A percentile compares a stretch with the other conserved stretches of the same genome.
These are phyloP conservation scores for Megaceryle torquata DNA, from an alignment of 2,113 vertebrate species.

Conservation along the genomic window DNA sequence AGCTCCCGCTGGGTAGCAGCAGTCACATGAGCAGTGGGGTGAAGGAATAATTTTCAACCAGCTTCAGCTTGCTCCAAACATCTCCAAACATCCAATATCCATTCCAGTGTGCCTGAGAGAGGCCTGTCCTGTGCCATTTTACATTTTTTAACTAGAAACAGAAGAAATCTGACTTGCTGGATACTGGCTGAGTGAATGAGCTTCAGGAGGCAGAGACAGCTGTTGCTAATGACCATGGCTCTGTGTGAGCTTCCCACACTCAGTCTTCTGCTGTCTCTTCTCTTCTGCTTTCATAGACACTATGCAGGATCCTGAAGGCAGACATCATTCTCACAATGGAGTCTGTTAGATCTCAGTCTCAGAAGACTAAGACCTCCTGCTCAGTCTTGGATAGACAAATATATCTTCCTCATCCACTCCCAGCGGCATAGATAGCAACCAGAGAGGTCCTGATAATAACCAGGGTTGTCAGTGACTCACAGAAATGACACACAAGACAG, in stretches of 20 bases:
- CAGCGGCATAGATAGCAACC: not conserved
- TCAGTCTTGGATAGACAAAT: not conserved
- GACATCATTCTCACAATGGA: not conserved
- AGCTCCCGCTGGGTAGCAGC: not conserved
- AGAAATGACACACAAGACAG: not conserved
- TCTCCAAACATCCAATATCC: not conserved
- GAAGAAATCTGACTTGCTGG: not conserved
- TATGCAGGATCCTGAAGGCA: not conserved
- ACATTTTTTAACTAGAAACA: not conserved
- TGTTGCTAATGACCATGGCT: accelerated
- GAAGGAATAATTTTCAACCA: not conserved
- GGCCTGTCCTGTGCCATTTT: not conserved
- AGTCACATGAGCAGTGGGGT: not conserved
- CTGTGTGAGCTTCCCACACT: not conserved
- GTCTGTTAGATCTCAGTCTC: not conserved
- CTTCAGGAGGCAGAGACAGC: not conserved
- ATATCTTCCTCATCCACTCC: not conserved
- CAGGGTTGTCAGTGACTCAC: not conserved
- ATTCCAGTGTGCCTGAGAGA: not conserved
- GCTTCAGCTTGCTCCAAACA: not conserved
- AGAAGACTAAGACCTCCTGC: not conserved
- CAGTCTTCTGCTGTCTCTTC: not conserved
- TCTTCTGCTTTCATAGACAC: not conserved
- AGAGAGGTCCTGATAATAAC: not conserved
- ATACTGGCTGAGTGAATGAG: not conserved